Percentiles rank a stretch among this genome's conserved stretches.
Conservation (phyloP, 2,113 vertebrate species). For the Panthera uncia region DNA sequence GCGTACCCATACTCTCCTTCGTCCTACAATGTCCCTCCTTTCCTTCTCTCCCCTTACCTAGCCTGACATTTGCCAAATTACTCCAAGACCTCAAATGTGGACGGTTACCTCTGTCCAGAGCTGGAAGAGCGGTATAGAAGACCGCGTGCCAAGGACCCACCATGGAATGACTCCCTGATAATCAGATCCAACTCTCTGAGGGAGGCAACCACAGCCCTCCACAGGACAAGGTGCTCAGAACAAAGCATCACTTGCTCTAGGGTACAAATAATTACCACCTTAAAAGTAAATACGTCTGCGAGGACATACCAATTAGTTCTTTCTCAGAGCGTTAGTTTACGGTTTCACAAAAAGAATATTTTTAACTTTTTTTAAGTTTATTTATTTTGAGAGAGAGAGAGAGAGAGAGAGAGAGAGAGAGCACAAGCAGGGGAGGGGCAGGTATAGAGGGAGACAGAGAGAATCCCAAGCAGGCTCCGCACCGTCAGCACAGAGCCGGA, state of each 20-base stretch:
- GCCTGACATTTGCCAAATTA: neutral
- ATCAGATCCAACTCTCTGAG: neutral
- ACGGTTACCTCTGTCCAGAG: neutral
- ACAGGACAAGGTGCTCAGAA: neutral
- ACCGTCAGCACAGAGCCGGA: no score
- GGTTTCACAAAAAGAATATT: conserved; percentile 4
- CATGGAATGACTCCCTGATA: neutral
- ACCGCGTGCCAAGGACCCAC: neutral
- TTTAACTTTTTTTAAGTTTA: neutral
- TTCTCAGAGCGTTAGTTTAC: conserved; percentile 6
- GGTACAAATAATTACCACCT: neutral
- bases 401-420: no score
- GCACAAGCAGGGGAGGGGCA: no score
- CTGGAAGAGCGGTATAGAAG: neutral
- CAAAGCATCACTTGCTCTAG: neutral
- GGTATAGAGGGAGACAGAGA: no score
- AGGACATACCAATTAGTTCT: conserved; percentile 11
- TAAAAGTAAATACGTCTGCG: neutral
- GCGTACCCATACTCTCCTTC: neutral
- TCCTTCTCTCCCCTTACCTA: neutral
- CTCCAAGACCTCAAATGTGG: neutral
- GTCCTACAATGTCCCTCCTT: neutral
- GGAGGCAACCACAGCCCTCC: neutral
- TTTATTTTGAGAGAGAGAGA: no score
- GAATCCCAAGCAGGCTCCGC: no score